Base-by-base conservation (phyloP, 2,888 invertebrate genomes). In the Spisula subtruncata region DNA sequence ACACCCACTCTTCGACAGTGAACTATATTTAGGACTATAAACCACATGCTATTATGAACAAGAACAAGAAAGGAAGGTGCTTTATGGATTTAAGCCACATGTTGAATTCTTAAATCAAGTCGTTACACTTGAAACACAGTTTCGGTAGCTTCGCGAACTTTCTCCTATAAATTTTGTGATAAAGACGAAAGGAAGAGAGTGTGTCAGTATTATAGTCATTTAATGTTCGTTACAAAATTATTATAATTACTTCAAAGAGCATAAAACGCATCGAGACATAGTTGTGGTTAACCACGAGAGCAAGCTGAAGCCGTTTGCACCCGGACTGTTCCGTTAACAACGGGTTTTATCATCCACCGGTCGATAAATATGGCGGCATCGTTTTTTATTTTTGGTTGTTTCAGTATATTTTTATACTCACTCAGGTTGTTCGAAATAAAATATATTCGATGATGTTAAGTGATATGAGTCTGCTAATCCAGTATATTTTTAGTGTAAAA, bases 261-360 rank as follows among this genome's bases (percentile, higher is more conserved):
- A 66, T 66, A 8, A 66, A 66, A 66, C 25, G 5, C 25, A 25
- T 66, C 25, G 60, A 25, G n/a, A 66, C 60, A 66, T 66, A n/a
- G n/a, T n/a, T 66, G 60, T n/a, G 60, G 60, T 66, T 66, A 25
- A 66, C 60, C 60, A 25, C 60, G 10, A n/a, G 60, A 66, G 8
- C 20, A 66, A 25, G 8, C 60, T 66, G 60, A 66, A 66, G 60
- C n/a, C 60, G n/a, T 66, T 66, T 66, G 60, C 60, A 66, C 60
- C 60, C 60, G 60, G 60, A 0, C 25, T 66, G 60, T 66, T 66
- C 60, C 60, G 60, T n/a, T 25, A 25, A 66, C n/a, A n/a, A 25
- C 60, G 60, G 60, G 60, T 66, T 66, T 66, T 66, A 66, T 66
- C 10, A n/a, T 66, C 60, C 25, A 20, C 10, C 10, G 60, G 60